These are phyloP conservation scores for Parus major DNA, from an alignment of 2,113 vertebrate genomes.

Conservation along the genomic window DNA sequence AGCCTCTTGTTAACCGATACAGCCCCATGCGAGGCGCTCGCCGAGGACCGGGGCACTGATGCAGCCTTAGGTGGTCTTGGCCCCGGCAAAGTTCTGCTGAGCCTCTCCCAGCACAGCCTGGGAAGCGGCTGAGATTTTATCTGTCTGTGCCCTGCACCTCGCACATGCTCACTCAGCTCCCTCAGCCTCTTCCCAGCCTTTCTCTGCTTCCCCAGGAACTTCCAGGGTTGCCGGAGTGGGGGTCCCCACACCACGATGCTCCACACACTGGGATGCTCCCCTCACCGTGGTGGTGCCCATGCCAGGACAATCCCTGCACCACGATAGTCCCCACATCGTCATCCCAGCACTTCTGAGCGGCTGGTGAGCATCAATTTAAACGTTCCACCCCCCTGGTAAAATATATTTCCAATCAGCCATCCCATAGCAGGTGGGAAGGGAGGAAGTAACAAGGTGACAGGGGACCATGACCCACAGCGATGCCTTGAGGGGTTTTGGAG, in stretches of 20 bases:
- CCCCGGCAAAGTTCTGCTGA: neutral
- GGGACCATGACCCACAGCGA: accelerated
- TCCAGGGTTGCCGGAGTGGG: accelerated
- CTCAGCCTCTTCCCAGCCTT: neutral
- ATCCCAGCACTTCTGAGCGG: accelerated
- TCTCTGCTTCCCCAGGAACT: neutral
- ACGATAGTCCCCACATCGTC: accelerated
- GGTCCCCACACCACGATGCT: accelerated
- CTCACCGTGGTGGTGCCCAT: accelerated
- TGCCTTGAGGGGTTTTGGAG: neutral
- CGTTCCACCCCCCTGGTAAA: neutral
- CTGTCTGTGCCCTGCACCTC: neutral
- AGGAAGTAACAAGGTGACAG: neutral
- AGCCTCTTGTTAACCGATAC: conserved; percentile 53
- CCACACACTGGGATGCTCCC: accelerated
- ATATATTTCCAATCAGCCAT: neutral
- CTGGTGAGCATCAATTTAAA: neutral
- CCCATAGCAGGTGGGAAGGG: neutral
- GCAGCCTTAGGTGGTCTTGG: conserved; percentile 61
- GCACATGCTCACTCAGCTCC: neutral
- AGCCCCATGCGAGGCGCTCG: neutral
- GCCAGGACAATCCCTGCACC: neutral
- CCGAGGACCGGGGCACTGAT: neutral
- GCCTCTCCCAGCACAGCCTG: conserved; percentile 37
- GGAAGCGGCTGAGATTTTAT: neutral